phyloP scores from a whole-genome alignment of 2,797 vertebrate species.

The Neopelma chrysocephalum region DNA sequence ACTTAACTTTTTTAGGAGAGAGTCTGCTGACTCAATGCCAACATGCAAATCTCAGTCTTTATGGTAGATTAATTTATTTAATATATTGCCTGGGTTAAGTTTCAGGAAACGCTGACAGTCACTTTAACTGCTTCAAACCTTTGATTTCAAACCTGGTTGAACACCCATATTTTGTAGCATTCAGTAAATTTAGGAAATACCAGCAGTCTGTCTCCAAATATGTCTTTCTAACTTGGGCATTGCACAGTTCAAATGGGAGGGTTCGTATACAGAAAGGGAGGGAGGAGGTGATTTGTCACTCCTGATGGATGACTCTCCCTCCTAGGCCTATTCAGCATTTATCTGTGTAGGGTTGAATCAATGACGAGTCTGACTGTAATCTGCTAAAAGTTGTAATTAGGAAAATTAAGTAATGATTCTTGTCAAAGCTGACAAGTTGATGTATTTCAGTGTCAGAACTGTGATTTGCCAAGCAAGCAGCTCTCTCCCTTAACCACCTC shows the following conservation, averaged over 20 bases:
- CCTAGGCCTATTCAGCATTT: slow-evolving; percentile 79
- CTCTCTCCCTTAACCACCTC: slow-evolving; percentile 40
- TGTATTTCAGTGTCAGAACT: slow-evolving; percentile 74
- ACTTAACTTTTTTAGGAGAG: not conserved
- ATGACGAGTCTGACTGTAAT: slow-evolving; percentile 76
- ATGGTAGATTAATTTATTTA: slow-evolving; percentile 43
- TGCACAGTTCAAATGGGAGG: slow-evolving; percentile 11
- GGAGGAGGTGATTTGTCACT: slow-evolving; percentile 63
- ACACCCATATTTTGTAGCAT: not conserved
- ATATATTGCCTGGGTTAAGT: slow-evolving; percentile 8
- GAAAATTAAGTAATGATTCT: slow-evolving; percentile 86
- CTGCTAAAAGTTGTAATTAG: slow-evolving; percentile 84
- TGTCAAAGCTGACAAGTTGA: slow-evolving; percentile 72
- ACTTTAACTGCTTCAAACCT: slow-evolving; percentile 28
- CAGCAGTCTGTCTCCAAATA: slow-evolving; percentile 42
- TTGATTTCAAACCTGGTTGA: not conserved
- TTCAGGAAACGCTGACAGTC: slow-evolving; percentile 13
- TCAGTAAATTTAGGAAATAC: slow-evolving; percentile 22
- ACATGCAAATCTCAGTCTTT: slow-evolving; percentile 41
- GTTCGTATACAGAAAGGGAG: slow-evolving; percentile 49
- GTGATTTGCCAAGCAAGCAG: slow-evolving; percentile 57
- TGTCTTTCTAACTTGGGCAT: not conserved
- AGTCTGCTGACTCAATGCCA: slow-evolving; percentile 22
- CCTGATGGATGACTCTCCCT: slow-evolving; percentile 76
- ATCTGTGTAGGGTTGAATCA: slow-evolving; percentile 73